Conservation (phyloP, 2,797 vertebrate species). For the Muscicapa striata region DNA sequence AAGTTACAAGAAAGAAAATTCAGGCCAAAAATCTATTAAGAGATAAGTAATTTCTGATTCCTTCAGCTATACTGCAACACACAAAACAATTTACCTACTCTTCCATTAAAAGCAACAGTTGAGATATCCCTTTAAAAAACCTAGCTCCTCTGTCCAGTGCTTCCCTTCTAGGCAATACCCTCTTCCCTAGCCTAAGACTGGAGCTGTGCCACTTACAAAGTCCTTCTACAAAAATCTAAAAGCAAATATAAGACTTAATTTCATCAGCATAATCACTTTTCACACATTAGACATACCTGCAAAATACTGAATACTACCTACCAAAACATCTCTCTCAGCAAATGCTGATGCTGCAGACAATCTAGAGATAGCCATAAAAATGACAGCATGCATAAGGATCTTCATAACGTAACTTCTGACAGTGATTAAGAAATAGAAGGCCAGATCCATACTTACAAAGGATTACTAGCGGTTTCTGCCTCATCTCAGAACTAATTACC, state of each 20-base stretch:
- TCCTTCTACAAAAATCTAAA: neutral
- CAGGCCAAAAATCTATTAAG: neutral
- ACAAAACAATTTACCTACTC: neutral
- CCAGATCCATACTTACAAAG: neutral
- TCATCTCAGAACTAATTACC: neutral
- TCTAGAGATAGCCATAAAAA: neutral
- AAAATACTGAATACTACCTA: neutral
- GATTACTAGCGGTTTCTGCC: neutral
- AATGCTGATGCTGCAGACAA: neutral
- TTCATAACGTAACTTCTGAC: neutral
- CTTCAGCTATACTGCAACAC: neutral
- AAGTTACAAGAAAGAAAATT: neutral
- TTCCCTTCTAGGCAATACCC: neutral
- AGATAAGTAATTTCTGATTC: neutral
- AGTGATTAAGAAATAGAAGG: neutral
- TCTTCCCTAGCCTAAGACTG: neutral
- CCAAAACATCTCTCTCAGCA: neutral
- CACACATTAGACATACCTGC: neutral
- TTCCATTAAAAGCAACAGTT: neutral
- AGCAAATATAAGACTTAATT: neutral
- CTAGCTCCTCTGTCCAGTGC: too few species aligned
- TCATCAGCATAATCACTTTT: neutral
- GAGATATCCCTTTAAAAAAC: neutral
- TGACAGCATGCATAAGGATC: accelerated
- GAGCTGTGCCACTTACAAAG: neutral